These are phyloP conservation scores for Sebastes jordani DNA, from an alignment of 2,797 vertebrate species.

Conservation along the genomic window DNA sequence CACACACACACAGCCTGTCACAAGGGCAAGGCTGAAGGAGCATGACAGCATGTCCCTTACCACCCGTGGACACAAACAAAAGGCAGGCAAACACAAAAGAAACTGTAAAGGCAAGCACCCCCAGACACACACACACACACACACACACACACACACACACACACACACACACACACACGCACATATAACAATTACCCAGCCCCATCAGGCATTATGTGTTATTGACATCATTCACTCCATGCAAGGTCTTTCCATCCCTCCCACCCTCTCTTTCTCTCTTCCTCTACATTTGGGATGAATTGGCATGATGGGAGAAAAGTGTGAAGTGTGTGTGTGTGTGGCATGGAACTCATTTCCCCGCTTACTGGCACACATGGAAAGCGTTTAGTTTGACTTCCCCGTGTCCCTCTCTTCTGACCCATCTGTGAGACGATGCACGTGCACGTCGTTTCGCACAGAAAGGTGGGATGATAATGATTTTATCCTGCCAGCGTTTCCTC, in stretches of 20 bases:
- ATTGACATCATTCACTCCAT: constrained; percentile 75
- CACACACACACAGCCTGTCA: constrained; percentile 5
- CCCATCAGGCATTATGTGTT: constrained; percentile 62
- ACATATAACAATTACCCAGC: constrained; percentile 46
- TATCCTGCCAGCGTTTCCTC: constrained; percentile 56
- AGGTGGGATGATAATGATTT: constrained; percentile 45
- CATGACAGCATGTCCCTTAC: constrained; percentile 70
- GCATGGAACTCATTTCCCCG: constrained; percentile 72
- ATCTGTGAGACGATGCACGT: constrained; percentile 53
- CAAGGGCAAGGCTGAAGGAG: constrained; percentile 55
- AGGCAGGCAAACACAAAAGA: constrained; percentile 64
- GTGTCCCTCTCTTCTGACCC: constrained; percentile 34
- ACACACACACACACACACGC: constrained; percentile 2
- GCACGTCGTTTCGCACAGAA: constrained; percentile 28
- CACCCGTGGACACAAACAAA: constrained; percentile 70
- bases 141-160: constrained; percentile 7
- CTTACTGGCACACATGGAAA: constrained; percentile 72
- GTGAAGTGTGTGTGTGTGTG: constrained; percentile 23
- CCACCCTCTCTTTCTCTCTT: constrained; percentile 36
- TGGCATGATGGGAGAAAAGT: constrained; percentile 63
- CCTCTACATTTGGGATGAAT: constrained; percentile 63
- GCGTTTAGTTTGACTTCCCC: constrained; percentile 58
- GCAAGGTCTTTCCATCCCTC: constrained; percentile 67
- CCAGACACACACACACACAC: constrained; percentile 2
- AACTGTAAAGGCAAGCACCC: constrained; percentile 51